Percentiles rank a stretch among this genome's conserved stretches.
phyloP scores from a whole-genome alignment of 2,888 invertebrate genomes.

The Himalopsyche tibetana region DNA sequence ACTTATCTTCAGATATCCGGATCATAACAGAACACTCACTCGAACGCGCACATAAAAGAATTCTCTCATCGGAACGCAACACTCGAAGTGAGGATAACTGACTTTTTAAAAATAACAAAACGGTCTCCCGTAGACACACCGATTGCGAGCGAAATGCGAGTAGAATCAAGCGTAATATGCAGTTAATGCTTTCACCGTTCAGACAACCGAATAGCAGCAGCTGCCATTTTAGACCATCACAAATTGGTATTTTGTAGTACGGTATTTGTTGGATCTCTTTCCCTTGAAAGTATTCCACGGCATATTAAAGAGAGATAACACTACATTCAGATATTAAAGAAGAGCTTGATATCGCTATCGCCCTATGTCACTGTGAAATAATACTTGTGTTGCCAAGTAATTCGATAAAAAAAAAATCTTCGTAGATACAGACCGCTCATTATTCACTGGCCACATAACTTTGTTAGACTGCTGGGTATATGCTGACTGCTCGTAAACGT shows the following conservation, averaged over 20 bases:
- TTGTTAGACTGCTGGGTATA: not conserved
- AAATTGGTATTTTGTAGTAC: slow-evolving; percentile 54
- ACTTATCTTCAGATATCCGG: slow-evolving; percentile 2
- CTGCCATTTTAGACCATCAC: slow-evolving; percentile 59
- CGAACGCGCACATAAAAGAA: slow-evolving; percentile 52
- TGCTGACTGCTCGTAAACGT: no score
- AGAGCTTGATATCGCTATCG: slow-evolving; percentile 1
- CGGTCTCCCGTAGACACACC: not conserved
- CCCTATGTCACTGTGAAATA: slow-evolving; percentile 18
- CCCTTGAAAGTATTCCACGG: not conserved
- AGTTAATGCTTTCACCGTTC: slow-evolving; percentile 58
- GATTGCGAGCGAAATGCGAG: slow-evolving; percentile 52
- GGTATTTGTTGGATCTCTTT: slow-evolving; percentile 46
- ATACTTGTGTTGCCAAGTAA: not conserved
- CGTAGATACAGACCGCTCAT: no score
- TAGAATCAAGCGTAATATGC: slow-evolving; percentile 48
- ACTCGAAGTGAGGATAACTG: slow-evolving; percentile 15
- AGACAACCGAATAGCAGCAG: slow-evolving; percentile 49
- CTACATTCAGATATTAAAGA: slow-evolving; percentile 39
- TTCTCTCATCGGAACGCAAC: not conserved
- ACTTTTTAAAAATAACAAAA: not conserved
- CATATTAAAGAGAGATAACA: slow-evolving; percentile 49
- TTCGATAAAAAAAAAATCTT: not conserved
- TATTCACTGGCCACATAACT: not conserved
- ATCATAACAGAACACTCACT: slow-evolving; percentile 51